Conservation (phyloP, 1,140 invertebrate species). For the Hesperophylax magnus region DNA sequence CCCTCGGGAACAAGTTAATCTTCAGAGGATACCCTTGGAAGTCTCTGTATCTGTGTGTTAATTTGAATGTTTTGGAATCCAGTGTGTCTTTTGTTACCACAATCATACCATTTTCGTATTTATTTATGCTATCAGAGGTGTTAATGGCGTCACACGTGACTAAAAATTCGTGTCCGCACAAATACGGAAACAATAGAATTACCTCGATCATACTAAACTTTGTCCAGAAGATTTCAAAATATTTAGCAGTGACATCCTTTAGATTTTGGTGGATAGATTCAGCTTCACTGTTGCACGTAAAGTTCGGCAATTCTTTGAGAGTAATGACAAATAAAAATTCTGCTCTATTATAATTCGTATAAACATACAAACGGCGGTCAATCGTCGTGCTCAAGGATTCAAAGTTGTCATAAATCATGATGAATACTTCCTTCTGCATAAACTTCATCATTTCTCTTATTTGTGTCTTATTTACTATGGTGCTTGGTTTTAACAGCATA, state of each 20-base stretch:
- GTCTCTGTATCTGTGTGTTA: constrained; percentile 48
- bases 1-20: constrained; percentile 42
- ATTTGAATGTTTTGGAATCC: background rate
- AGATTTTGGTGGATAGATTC: background rate
- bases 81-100: constrained; percentile 6
- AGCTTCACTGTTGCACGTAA: background rate
- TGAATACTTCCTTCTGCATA: background rate
- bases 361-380: background rate
- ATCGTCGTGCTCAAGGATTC: background rate
- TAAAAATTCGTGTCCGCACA: constrained; percentile 26
- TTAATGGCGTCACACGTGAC: constrained; percentile 40
- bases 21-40: constrained; percentile 46
- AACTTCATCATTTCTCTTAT: background rate
- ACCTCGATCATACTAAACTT: constrained; percentile 38
- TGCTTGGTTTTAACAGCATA: background rate
- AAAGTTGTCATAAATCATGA: background rate
- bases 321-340: background rate
- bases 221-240: constrained; percentile 40
- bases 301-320: background rate
- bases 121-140: constrained; percentile 12
- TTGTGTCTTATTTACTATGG: background rate
- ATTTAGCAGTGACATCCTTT: constrained; percentile 29
- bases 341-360: constrained; percentile 13
- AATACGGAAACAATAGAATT: constrained; percentile 40
- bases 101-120: constrained; percentile 1